Evolutionary conservation across 2,888 invertebrate species (phyloP).

Genomic region (Luperina testacea): DNA sequence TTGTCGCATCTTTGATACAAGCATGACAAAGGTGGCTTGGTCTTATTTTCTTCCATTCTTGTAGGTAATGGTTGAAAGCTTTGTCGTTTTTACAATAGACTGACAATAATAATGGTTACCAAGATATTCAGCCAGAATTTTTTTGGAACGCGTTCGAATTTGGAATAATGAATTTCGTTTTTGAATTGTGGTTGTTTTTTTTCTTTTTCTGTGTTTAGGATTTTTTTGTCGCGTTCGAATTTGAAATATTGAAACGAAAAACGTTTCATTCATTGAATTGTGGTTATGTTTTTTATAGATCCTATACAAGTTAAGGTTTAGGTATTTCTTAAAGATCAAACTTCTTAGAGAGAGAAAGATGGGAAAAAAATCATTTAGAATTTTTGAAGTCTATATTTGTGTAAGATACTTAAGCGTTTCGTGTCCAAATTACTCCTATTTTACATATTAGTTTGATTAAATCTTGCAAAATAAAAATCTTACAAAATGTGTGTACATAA

Average conservation of each 20-base stretch:
- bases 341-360: not conserved
- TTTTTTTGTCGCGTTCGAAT: slow-evolving; percentile 31
- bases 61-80: slow-evolving; percentile 45
- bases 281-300: not conserved
- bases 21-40: slow-evolving; percentile 53
- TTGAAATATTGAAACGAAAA: slow-evolving; percentile 15
- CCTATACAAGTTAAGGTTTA: not conserved
- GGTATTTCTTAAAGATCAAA: not conserved
- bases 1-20: slow-evolving; percentile 62
- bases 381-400: not conserved
- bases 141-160: slow-evolving; percentile 33
- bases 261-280: not conserved
- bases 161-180: slow-evolving; percentile 13
- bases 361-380: not conserved
- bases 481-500: not conserved
- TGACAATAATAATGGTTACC: slow-evolving; percentile 23
- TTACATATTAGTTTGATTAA: not conserved
- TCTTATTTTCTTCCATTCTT: slow-evolving; percentile 27
- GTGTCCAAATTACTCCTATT: not conserved
- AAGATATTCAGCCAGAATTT: slow-evolving; percentile 17
- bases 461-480: not conserved
- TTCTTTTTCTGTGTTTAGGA: not conserved
- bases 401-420: too few species aligned
- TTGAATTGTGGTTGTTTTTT: not conserved
- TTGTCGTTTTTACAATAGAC: slow-evolving; percentile 43